Percentiles rank a stretch among this genome's conserved stretches.
Evolutionary conservation across 1,140 invertebrate species (phyloP).

Genomic region (Apis dorsata): DNA sequence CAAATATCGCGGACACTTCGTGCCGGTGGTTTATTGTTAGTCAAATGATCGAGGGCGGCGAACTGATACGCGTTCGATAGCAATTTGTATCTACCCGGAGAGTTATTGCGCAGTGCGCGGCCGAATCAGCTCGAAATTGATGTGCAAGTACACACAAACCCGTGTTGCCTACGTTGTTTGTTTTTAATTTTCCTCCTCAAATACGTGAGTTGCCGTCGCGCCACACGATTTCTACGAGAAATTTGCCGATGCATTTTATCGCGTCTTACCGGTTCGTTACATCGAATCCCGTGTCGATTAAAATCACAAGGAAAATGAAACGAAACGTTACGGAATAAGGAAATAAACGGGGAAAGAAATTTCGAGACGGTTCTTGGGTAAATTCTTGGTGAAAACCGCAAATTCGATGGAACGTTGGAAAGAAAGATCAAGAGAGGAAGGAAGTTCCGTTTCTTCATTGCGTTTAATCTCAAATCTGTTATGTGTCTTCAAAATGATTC

Average conservation of each 20-base stretch:
- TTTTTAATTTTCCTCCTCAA: constrained; percentile 59
- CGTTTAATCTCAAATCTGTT: too few species aligned
- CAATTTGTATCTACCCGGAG: constrained; percentile 42
- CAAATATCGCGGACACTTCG: constrained; percentile 41
- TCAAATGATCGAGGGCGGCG: constrained; percentile 50
- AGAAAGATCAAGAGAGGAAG: too few species aligned
- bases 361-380: neutral
- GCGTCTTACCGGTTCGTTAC: neutral
- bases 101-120: constrained; percentile 41
- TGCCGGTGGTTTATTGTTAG: constrained; percentile 42
- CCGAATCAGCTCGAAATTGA: constrained; percentile 48
- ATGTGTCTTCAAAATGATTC: too few species aligned
- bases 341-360: neutral
- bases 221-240: constrained; percentile 16
- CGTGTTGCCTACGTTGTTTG: constrained; percentile 46
- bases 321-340: neutral
- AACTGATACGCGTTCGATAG: constrained; percentile 50
- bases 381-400: too few species aligned
- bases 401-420: too few species aligned
- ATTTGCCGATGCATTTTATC: neutral
- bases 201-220: constrained; percentile 31
- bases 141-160: constrained; percentile 33
- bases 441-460: too few species aligned
- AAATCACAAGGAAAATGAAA: neutral
- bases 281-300: neutral